These are phyloP conservation scores for Salvelinus sp. DNA, from an alignment of 2,113 vertebrate genomes.

Conservation along the genomic window DNA sequence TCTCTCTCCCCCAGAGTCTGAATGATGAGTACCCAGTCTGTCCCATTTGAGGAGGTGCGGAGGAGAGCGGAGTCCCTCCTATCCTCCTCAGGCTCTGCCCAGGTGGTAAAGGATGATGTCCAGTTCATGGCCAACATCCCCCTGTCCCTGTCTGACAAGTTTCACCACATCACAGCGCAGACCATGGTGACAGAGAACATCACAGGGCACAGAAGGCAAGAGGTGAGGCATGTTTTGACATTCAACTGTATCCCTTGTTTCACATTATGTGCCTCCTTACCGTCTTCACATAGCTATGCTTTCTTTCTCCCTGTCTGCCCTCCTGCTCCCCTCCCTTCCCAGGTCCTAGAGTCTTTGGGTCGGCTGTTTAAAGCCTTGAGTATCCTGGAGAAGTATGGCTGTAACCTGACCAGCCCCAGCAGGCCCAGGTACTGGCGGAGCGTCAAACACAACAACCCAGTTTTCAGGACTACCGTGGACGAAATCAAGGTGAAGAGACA, in stretches of 20 bases:
- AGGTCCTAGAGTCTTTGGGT: slow-evolving; percentile 56
- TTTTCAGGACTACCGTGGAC: slow-evolving; percentile 82
- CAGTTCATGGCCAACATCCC: slow-evolving; percentile 54
- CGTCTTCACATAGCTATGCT: no score
- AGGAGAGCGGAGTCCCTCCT: slow-evolving; percentile 54
- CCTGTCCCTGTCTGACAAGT: slow-evolving; percentile 64
- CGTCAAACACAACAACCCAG: slow-evolving; percentile 87
- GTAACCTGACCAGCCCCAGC: slow-evolving; percentile 77
- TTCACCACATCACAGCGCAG: slow-evolving; percentile 52
- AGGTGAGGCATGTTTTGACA: slow-evolving; percentile 44
- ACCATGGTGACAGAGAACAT: slow-evolving; percentile 66
- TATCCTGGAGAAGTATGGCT: slow-evolving; percentile 87
- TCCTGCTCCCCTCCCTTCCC: slow-evolving; percentile 20
- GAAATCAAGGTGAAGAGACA: slow-evolving; percentile 73
- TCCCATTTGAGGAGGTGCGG: slow-evolving; percentile 60
- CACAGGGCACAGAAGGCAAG: slow-evolving; percentile 14
- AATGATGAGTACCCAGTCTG: not conserved
- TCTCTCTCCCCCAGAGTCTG: not conserved
- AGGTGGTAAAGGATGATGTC: slow-evolving; percentile 54
- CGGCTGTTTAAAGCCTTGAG: slow-evolving; percentile 79
- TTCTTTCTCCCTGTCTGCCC: no score
- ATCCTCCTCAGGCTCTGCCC: slow-evolving; percentile 40
- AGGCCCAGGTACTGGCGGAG: slow-evolving; percentile 83
- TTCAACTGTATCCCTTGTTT: no score
- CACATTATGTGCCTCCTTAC: not conserved